Base-by-base conservation (phyloP, 2,888 invertebrate species). In the Camptogramma bilineatum region DNA sequence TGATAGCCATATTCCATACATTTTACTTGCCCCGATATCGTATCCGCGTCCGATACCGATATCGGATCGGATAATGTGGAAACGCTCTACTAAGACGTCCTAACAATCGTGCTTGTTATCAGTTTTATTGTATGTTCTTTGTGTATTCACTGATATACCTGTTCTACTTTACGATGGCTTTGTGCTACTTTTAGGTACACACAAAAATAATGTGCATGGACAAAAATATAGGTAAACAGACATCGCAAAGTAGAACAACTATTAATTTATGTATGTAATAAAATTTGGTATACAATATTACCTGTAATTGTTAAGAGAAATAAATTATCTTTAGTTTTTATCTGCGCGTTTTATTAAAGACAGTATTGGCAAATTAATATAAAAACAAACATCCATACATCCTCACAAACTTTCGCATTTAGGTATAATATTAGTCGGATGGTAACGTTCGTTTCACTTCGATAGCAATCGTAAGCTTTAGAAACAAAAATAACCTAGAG, bases 311-410 rank as follows among this genome's bases (percentile, higher is more conserved):
- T 68, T 69, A 73, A 68, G 62, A 65, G 68, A 67, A 71, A 73
- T 72, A 72, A 71, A 73, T 68, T 71, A 73, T 71, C 59, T 62
- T 58, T 71, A 68, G 63, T 73, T 73, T 71, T 71, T 68, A 67
- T 8, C 16, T 31, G 1, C 10, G 39, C 19, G 21, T 42, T 58
- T 60, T 60, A 17, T 31, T 60, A 1, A 19, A 47, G 10, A 44
- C 13, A 39, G n/a, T n/a, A n/a, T n/a, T n/a, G n/a, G n/a, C n/a
- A n/a, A n/a, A n/a, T n/a, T n/a, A n/a, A n/a, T n/a, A n/a, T n/a
- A n/a, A n/a, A n/a, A n/a, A n/a, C n/a, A n/a, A n/a, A n/a, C n/a
- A n/a, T n/a, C n/a, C n/a, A n/a, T n/a, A n/a, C n/a, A n/a, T n/a
- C n/a, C n/a, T n/a, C n/a, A n/a, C n/a, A n/a, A n/a, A n/a, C n/a